Conservation (phyloP, 2,797 vertebrate genomes). For the Semotilus atromaculatus region DNA sequence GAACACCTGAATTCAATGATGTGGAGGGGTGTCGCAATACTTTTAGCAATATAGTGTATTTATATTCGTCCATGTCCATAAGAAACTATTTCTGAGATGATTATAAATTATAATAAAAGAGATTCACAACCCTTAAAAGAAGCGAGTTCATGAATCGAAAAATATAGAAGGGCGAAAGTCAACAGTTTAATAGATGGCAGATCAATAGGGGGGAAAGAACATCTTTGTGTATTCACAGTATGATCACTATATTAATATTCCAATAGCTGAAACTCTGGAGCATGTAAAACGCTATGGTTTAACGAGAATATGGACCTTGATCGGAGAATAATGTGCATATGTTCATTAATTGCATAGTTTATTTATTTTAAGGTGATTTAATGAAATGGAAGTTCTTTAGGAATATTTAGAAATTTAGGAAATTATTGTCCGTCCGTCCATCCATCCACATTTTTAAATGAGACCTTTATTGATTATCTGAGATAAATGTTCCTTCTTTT, state of each 20-base stretch:
- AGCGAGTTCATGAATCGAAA: background rate
- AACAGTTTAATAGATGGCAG: too few relatives aligned
- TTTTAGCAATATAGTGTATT: too few relatives aligned
- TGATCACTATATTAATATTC: background rate
- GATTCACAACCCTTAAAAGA: background rate
- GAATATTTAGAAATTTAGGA: too few relatives aligned
- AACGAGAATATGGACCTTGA: background rate
- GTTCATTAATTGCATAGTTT: background rate
- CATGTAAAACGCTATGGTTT: background rate
- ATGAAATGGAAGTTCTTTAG: too few relatives aligned
- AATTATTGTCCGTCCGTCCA: background rate
- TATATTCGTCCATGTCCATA: background rate
- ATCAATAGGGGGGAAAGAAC: too few relatives aligned
- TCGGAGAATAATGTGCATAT: background rate
- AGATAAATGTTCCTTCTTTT: background rate
- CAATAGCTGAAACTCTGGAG: background rate
- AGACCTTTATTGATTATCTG: background rate
- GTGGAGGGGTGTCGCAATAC: too few relatives aligned
- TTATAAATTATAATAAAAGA: background rate
- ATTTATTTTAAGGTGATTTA: too few relatives aligned
- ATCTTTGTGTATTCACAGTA: background rate
- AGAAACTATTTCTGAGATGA: background rate
- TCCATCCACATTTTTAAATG: background rate
- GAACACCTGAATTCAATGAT: too few relatives aligned
- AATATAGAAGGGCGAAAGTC: too few relatives aligned